phyloP scores from a whole-genome alignment of 2,797 vertebrate species.

The Lutjanus campechanus region DNA sequence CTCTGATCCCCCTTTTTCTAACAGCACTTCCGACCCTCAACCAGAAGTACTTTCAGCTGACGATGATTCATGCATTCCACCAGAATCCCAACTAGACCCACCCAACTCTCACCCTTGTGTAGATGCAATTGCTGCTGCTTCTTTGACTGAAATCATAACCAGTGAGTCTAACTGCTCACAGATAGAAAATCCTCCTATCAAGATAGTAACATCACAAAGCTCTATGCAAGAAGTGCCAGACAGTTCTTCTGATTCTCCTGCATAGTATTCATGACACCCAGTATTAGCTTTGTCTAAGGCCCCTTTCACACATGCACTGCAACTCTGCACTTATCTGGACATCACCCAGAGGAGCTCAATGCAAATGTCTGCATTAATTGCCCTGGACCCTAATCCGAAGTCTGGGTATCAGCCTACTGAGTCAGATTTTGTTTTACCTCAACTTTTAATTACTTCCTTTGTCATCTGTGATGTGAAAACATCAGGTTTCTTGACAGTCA shows the following conservation, averaged over 20 bases:
- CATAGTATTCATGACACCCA: conserved; percentile 26
- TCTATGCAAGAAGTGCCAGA: conserved; percentile 23
- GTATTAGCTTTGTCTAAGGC: conserved; percentile 18
- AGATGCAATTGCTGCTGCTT: conserved; percentile 27
- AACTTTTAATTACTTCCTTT: no score
- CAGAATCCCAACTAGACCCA: conserved; percentile 45
- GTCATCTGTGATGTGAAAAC: no score
- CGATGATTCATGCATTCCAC: conserved; percentile 49
- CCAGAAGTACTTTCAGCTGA: conserved; percentile 34
- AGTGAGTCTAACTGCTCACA: conserved; percentile 19
- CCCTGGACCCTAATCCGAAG: no score
- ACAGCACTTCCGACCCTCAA: conserved; percentile 34
- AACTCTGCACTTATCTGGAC: no score
- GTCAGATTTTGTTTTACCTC: no score
- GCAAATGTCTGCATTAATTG: no score
- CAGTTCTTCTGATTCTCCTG: conserved; percentile 29
- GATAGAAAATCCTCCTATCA: conserved; percentile 15
- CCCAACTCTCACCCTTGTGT: conserved; percentile 25
- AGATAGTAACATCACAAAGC: conserved; percentile 19
- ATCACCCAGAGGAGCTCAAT: no score
- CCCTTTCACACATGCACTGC: no score
- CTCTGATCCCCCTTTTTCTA: conserved; percentile 39
- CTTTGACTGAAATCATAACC: conserved; percentile 26
- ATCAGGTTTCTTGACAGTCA: no score
- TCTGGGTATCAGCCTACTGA: no score